phyloP scores from a whole-genome alignment of 2,113 vertebrate species.

The Nothobranchius furzeri region DNA sequence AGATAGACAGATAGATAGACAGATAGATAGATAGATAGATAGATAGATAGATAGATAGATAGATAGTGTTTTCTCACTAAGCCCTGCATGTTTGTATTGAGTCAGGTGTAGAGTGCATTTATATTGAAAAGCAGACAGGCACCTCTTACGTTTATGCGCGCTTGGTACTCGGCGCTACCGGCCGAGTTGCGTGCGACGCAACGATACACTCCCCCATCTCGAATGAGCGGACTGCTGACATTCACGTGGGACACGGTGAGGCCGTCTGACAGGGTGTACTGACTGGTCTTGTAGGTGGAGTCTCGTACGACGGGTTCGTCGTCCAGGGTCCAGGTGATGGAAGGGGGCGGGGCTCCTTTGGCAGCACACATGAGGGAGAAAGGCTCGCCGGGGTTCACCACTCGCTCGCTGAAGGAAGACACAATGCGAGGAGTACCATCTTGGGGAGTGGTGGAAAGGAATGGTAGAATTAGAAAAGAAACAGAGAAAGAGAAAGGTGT shows the following conservation, averaged over 20 bases:
- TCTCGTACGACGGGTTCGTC: slow-evolving; percentile 92
- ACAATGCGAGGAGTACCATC: slow-evolving; percentile 96
- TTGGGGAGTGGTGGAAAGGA: slow-evolving; percentile 54
- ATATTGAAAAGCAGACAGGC: slow-evolving; percentile 99
- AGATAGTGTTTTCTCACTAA: slow-evolving; percentile 27
- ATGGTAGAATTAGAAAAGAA: slow-evolving; percentile 5
- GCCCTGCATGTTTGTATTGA: slow-evolving; percentile 50
- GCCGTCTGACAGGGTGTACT: slow-evolving; percentile 95
- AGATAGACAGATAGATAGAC: slow-evolving; percentile 22
- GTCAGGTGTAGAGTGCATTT: slow-evolving; percentile 76
- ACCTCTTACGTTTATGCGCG: slow-evolving; percentile 99
- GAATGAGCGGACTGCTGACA: slow-evolving; percentile 92
- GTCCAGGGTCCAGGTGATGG: slow-evolving; percentile 96
- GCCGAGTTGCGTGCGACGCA: slow-evolving; percentile 98
- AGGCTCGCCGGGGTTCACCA: slow-evolving; percentile 96
- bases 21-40: slow-evolving; percentile 23
- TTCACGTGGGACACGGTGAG: slow-evolving; percentile 97
- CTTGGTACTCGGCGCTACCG: slow-evolving; percentile 99
- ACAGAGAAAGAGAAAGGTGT: too few relatives aligned
- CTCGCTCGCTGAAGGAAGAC: slow-evolving; percentile 98
- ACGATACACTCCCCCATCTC: slow-evolving; percentile 97
- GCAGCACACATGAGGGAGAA: slow-evolving; percentile 97
- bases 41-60: slow-evolving; percentile 10
- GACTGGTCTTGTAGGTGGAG: slow-evolving; percentile 91
- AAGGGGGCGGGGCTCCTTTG: slow-evolving; percentile 95